These are phyloP conservation scores for Oophaga sylvatica DNA, from an alignment of 2,797 vertebrate species.

Conservation along the genomic window DNA sequence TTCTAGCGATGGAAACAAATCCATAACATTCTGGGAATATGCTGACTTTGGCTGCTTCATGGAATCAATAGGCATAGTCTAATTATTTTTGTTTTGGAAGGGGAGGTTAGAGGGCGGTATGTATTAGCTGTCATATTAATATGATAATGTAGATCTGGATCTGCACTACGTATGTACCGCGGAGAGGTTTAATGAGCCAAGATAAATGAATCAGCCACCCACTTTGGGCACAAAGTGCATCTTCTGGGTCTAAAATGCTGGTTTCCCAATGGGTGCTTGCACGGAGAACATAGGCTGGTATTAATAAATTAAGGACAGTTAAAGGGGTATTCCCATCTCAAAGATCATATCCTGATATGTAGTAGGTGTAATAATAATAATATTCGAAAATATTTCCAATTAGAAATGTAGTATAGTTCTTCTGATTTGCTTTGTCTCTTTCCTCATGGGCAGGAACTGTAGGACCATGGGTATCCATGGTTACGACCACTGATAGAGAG, in stretches of 20 bases:
- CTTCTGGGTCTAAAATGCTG: not conserved
- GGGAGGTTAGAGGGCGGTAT: constrained; percentile 55
- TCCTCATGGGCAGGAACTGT: no score
- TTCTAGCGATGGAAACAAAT: constrained; percentile 65
- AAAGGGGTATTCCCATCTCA: no score
- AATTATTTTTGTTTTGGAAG: constrained; percentile 58
- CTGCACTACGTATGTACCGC: not conserved
- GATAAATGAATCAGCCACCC: not conserved
- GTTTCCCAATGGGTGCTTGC: not conserved
- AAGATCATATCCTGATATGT: no score
- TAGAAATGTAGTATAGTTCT: no score
- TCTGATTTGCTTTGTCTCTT: no score
- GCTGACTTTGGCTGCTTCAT: constrained; percentile 61
- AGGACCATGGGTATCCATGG: no score
- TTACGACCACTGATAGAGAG: no score
- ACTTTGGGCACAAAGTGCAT: not conserved
- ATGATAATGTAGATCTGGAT: constrained; percentile 61
- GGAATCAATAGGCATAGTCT: constrained; percentile 64
- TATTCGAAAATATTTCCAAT: no score
- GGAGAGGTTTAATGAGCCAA: constrained; percentile 2
- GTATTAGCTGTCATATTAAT: constrained; percentile 61
- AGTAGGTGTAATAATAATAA: no score
- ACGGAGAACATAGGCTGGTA: no score
- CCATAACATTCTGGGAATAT: constrained; percentile 63
- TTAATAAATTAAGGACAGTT: no score